Evolutionary conservation across 2,113 vertebrate species (phyloP), one percentile per base, ranked within the genome.

Genomic region (Crypturellus undulatus): DNA sequence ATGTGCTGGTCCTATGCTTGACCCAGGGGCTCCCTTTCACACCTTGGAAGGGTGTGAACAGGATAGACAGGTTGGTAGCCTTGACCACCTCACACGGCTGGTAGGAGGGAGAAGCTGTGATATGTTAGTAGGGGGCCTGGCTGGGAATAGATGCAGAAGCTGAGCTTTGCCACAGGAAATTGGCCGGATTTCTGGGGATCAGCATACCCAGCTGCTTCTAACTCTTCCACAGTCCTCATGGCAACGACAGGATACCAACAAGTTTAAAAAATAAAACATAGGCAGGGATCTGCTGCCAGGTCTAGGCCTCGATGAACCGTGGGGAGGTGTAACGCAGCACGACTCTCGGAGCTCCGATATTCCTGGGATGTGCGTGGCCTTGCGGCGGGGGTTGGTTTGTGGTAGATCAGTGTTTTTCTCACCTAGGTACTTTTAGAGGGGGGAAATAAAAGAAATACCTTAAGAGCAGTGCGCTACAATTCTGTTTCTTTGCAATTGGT

Each of bases 191-290:
- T 20, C 49, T 62, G 67, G 32, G 28, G 14, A 58, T 51, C 45
- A 7, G 45, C 43, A 49, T 43, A 10, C 3, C 43, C 43, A 49
- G 28, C n/a, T 43, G 3, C 1, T 54, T 38, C 0, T 26, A 26
- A 25, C 32, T 16, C 5, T 45, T 22, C 18, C 2, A 2, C 76
- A 54, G 19, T 62, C 30, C 42, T 52, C 1, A 0, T 13, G 10
- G 8, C 28, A 0, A 0, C 38, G 58, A 20, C 45, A 62, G 49
- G 72, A 62, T 49, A 32, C 13, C 1, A 0, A 7, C 3, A 7
- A 22, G 8, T 22, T 22, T 25, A 26, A 36, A 52, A 89, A 34
- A 16, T 20, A 15, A 6, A 26, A 28, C 2, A 1, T 15, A 9
- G 1, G 3, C 16, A 19, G 15, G 17, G 16, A 6, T 52, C 9